These are phyloP conservation scores for Stylophora pistillata DNA, from an alignment of 64 coral and sea anemone genomes.

Conservation along the genomic window DNA sequence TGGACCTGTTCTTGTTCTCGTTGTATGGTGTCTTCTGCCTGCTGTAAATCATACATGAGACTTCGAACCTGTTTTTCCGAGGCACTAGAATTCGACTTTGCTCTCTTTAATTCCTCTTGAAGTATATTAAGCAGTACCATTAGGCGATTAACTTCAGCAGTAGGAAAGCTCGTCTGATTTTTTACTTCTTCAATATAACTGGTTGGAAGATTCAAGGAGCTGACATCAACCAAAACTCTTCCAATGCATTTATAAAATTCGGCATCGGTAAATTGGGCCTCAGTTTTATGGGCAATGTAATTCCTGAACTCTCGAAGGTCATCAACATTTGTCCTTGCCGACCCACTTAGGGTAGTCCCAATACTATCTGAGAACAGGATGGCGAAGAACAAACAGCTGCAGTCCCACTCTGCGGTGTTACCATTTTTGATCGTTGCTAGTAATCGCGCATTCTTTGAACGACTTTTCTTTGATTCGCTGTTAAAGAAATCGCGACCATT, in stretches of 20 bases:
- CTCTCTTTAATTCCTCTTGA: neutral
- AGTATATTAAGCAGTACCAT: neutral
- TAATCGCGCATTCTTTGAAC: neutral
- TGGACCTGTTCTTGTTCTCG: neutral
- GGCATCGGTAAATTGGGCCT: neutral
- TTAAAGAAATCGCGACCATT: conserved; percentile 23
- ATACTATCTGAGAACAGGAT: conserved; percentile 49
- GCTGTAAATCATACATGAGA: neutral
- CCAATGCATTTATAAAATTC: neutral
- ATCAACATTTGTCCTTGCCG: neutral
- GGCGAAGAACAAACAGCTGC: conserved; percentile 32
- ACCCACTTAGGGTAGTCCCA: neutral
- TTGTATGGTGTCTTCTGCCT: neutral
- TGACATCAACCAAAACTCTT: neutral
- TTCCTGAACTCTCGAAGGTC: conserved; percentile 24
- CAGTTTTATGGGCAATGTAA: neutral
- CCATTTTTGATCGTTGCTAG: neutral
- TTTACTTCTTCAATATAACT: conserved; percentile 9
- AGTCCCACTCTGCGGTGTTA: conserved; percentile 41
- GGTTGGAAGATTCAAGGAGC: neutral
- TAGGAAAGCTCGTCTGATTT: conserved; percentile 33
- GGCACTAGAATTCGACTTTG: neutral
- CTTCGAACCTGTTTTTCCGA: too few species aligned
- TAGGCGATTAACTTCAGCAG: neutral
- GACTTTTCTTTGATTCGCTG: neutral